Conservation (phyloP, 2,113 vertebrate genomes). For the Poeciliopsis prolifica region DNA sequence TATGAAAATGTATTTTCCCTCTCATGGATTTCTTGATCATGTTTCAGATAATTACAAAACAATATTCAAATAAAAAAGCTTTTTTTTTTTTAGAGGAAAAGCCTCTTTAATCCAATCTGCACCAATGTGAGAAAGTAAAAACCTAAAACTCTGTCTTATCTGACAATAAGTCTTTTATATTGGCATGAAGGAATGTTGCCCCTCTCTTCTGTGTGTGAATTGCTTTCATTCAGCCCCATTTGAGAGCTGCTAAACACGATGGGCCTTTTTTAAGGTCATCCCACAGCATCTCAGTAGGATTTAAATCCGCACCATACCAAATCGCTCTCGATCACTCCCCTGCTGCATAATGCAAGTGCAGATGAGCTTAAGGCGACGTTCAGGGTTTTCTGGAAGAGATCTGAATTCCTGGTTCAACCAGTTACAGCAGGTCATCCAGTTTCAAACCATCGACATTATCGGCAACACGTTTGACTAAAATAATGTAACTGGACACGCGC, state of each 20-base stretch:
- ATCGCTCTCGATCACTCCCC: not conserved
- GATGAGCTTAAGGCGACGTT: not conserved
- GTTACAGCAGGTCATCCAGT: not conserved
- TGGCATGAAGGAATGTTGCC: not conserved
- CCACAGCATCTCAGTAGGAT: not conserved
- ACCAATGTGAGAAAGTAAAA: not conserved
- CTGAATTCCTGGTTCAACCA: not conserved
- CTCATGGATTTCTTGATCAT: too few species aligned
- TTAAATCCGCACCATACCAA: not conserved
- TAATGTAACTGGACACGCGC: too few species aligned
- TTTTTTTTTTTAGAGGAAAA: not conserved
- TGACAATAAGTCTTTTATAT: not conserved
- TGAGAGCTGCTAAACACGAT: not conserved
- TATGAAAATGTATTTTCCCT: too few species aligned
- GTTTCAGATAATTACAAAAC: too few species aligned
- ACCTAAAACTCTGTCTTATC: too few species aligned
- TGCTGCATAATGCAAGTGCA: not conserved
- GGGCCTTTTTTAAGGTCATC: not conserved
- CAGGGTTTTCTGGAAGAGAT: not conserved
- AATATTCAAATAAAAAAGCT: too few species aligned
- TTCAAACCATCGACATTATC: not conserved
- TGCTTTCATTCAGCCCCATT: not conserved
- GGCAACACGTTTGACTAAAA: not conserved
- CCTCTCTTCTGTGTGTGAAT: not conserved
- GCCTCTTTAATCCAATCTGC: not conserved